Evolutionary conservation across 2,113 vertebrate genomes (phyloP), one percentile per base, ranked within the genome.

Genomic region (Geococcyx californianus): DNA sequence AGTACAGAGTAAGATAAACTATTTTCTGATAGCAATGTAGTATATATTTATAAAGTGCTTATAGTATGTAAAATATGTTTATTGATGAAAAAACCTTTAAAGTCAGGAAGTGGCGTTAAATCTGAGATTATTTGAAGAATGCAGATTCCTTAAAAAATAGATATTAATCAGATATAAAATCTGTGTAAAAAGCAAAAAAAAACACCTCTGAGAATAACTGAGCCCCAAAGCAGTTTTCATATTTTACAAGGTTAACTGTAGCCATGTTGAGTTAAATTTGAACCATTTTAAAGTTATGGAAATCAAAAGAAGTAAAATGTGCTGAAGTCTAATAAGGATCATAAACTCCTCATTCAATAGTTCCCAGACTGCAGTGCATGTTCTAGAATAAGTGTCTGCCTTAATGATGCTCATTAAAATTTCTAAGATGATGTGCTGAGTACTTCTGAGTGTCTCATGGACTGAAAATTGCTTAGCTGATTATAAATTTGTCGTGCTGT

Each of bases 401-500:
- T n/a, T 97, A 87, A 95, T 86, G 89, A 90, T 34, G 33, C 44
- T 84, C 38, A 42, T 95, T 87, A 89, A 89, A 75, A 87, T 94
- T 87, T 78, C 80, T 81, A 24, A 94, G 44, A 64, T 49, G n/a
- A 79, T 87, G 40, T 82, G 28, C 66, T 92, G 81, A 92, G n/a
- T 79, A 60, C 64, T 94, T 80, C 55, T 94, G 56, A 91, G 33
- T 36, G 19, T 90, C 34, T 75, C 52, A 70, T 36, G 56, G 24
- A 72, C 74, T 94, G 56, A 84, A 92, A 92, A 94, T 40, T 8
- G 1, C 44, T 94, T 75, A 81, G 76, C 28, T 94, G 89, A 72
- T 95, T 89, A 81, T 68, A 84, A 60, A 91, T 91, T 70, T 88
- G 68, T 84, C 80, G 75, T 49, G 24, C 44, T 91, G n/a, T 80